Base-by-base conservation (phyloP, 37 sponge, comb jelly and placozoan species). In the Dysidea cf. avara region DNA sequence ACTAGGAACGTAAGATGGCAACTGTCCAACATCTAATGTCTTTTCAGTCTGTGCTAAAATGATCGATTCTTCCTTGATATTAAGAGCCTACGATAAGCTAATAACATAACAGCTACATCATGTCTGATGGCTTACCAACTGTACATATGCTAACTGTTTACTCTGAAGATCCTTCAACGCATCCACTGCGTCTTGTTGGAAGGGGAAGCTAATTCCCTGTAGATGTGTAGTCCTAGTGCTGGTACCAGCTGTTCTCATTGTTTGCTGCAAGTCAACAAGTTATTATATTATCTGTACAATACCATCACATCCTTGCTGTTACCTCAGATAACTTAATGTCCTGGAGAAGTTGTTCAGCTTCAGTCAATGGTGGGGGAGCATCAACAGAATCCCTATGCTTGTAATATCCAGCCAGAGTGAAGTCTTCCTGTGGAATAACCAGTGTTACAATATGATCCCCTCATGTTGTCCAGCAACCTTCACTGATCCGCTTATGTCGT, bases 291-390 rank as follows among this genome's bases (percentile, higher is more conserved):
- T n/a, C n/a, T n/a, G n/a, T n/a, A n/a, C n/a, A n/a, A n/a, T n/a
- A n/a, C n/a, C n/a, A n/a, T n/a, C n/a, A n/a, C n/a, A n/a, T n/a
- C n/a, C n/a, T n/a, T n/a, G n/a, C n/a, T n/a, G n/a, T n/a, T n/a
- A 86, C 89, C 69, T 93, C 87, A 39, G 63, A 71, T 40, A 81
- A 83, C 24, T 71, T 33, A 2, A 93, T 28, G 25, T 66, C 17
- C 37, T 76, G 66, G 5, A 83, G 68, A 37, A 90, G 88, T 36
- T 57, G n/a, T 51, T 98, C 96, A 12, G 82, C 84, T 33, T 72
- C 77, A 0, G 99, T 89, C 64, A 98, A 75, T 17, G 99, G 99
- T 16, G 96, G 85, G 29, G 83, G 85, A 17, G 90, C 90, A 16
- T 81, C 70, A 26, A 53, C 57, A 14, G 93, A 53, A 46, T 77